Evolutionary conservation across 2,113 vertebrate genomes (phyloP).

Genomic region (Percina caprodes): DNA sequence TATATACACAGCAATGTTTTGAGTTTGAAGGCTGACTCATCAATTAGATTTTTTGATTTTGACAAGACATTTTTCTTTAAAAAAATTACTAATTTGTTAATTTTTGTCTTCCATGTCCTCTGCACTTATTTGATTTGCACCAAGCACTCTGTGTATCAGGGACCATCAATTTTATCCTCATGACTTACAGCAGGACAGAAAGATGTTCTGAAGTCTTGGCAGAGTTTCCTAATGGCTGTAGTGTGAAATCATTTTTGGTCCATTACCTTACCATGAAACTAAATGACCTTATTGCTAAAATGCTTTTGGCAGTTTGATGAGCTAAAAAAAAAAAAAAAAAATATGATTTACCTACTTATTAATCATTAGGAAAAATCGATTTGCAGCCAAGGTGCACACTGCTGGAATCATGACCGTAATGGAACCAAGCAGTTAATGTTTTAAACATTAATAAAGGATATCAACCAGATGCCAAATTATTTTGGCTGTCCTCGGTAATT

Average conservation of each 20-base stretch:
- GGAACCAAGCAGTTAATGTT: conserved; percentile 41
- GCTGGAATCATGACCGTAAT: conserved; percentile 18
- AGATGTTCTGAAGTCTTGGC: conserved; percentile 28
- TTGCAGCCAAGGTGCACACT: neutral
- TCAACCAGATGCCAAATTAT: neutral
- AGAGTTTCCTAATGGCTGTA: conserved; percentile 37
- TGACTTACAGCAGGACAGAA: conserved; percentile 34
- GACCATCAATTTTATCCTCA: conserved; percentile 4
- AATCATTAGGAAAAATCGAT: conserved; percentile 32
- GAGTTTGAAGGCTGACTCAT: neutral
- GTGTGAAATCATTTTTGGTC: conserved; percentile 58
- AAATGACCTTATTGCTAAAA: conserved; percentile 59
- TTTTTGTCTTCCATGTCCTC: conserved; percentile 8
- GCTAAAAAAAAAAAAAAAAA: conserved; percentile 5
- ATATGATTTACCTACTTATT: conserved; percentile 34
- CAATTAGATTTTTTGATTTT: neutral
- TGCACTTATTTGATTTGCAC: conserved; percentile 1
- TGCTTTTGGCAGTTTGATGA: conserved; percentile 13
- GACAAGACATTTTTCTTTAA: neutral
- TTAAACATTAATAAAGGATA: conserved; percentile 40
- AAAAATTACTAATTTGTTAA: neutral
- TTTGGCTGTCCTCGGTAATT: conserved; percentile 14
- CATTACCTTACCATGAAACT: conserved; percentile 63
- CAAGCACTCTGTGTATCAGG: neutral
- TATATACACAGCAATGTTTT: neutral